phyloP scores from a whole-genome alignment of 2,113 vertebrate species.

The Uropsilus gracilis region DNA sequence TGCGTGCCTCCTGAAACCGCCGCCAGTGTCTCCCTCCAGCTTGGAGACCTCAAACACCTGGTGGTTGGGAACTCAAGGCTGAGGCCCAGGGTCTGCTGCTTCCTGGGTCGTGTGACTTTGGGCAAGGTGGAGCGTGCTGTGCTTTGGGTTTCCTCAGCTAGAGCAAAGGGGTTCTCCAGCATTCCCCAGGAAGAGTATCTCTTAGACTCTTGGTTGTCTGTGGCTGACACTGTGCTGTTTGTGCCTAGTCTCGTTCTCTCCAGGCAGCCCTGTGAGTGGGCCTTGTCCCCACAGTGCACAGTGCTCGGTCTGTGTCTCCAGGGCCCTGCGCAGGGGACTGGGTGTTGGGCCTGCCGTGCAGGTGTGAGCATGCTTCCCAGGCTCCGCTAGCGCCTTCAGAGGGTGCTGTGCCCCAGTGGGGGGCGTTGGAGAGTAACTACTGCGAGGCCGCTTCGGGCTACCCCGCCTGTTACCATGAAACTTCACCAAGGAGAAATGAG shows the following conservation, averaged over 20 bases:
- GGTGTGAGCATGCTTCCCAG: background rate
- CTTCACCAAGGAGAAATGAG: background rate
- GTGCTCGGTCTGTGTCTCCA: background rate
- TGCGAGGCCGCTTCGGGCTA: background rate
- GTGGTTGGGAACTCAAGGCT: background rate
- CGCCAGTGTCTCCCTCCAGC: accelerated
- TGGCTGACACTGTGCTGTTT: background rate
- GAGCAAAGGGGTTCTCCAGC: no score
- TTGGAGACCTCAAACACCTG: background rate
- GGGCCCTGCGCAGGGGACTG: no score
- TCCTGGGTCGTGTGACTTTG: background rate
- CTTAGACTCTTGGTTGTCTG: background rate
- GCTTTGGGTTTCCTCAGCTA: background rate
- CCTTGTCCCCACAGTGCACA: background rate
- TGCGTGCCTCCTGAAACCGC: background rate
- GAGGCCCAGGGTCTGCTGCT: background rate
- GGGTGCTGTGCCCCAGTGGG: background rate
- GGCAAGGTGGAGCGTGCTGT: background rate
- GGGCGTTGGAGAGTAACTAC: background rate
- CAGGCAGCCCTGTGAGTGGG: no score
- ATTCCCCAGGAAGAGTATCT: no score
- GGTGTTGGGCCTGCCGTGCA: no score
- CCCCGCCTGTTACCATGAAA: background rate
- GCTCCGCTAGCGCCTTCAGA: background rate
- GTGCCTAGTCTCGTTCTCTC: accelerated